Evolutionary conservation across 2,113 vertebrate genomes (phyloP).

Genomic region (Phrynosoma platyrhinos): DNA sequence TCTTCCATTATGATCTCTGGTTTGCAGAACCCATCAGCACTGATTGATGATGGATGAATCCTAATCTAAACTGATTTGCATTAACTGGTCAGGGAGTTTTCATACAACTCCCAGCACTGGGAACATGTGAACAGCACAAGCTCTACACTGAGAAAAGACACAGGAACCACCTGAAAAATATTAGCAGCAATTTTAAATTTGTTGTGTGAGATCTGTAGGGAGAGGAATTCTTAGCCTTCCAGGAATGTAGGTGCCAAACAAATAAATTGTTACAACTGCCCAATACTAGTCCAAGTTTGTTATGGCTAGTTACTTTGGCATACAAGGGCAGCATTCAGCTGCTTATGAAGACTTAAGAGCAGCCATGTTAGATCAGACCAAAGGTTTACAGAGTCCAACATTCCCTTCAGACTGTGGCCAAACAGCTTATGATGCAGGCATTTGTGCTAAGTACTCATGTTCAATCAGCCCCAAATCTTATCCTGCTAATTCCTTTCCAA

Average conservation of each 20-base stretch:
- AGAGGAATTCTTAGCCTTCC: neutral
- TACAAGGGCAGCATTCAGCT: neutral
- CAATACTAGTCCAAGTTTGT: neutral
- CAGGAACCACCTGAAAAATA: neutral
- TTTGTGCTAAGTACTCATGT: neutral
- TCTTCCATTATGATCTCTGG: neutral
- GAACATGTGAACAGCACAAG: neutral
- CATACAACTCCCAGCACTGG: neutral
- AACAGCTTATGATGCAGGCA: too few species aligned
- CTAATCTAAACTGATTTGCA: neutral
- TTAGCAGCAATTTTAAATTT: neutral
- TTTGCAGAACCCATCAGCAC: neutral
- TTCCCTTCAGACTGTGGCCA: too few species aligned
- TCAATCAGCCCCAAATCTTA: neutral
- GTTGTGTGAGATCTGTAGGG: neutral
- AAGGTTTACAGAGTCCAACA: too few species aligned
- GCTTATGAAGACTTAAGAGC: neutral
- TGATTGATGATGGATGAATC: too few species aligned
- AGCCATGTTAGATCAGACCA: too few species aligned
- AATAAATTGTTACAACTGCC: neutral
- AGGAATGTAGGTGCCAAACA: neutral
- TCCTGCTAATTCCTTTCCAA: neutral
- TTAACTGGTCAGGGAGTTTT: too few species aligned
- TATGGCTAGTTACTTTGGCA: neutral
- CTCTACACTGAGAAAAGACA: neutral